phyloP scores from a whole-genome alignment of 2,113 vertebrate genomes.

The Centropristis striata region DNA sequence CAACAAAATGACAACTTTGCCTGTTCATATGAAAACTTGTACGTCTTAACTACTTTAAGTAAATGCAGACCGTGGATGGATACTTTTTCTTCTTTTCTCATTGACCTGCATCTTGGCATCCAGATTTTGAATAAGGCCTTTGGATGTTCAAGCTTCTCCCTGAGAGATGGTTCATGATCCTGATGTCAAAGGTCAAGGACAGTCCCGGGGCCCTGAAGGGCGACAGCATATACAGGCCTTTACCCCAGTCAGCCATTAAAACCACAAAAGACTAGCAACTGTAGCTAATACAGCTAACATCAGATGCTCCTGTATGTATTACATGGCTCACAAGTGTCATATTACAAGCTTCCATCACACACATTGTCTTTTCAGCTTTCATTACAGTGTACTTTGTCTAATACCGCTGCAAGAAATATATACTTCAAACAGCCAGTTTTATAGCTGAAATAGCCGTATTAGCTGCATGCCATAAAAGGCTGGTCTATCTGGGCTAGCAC shows the following conservation, averaged over 20 bases:
- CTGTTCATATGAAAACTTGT: constrained; percentile 76
- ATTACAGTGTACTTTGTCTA: constrained; percentile 72
- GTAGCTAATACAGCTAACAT: constrained; percentile 78
- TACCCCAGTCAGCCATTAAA: constrained; percentile 79
- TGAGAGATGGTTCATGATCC: constrained; percentile 58
- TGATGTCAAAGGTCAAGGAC: constrained; percentile 70
- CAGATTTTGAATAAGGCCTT: constrained; percentile 61
- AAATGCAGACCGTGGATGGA: constrained; percentile 73
- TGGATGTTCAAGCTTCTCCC: constrained; percentile 75
- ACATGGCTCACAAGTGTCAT: constrained; percentile 72
- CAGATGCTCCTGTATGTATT: constrained; percentile 69
- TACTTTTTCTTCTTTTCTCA: constrained; percentile 80
- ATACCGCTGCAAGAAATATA: constrained; percentile 74
- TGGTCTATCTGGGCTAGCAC: constrained; percentile 70
- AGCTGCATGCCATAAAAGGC: constrained; percentile 79
- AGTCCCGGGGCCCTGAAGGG: constrained; percentile 74
- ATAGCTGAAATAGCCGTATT: constrained; percentile 76
- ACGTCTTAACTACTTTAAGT: constrained; percentile 72
- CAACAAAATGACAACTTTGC: constrained; percentile 76
- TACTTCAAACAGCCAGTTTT: constrained; percentile 73
- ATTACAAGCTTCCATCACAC: constrained; percentile 67
- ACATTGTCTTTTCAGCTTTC: constrained; percentile 71
- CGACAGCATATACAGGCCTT: constrained; percentile 72
- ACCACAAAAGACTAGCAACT: constrained; percentile 62
- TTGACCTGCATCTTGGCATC: constrained; percentile 73